Evolutionary conservation across 2,113 vertebrate genomes (phyloP).

Genomic region (Tyrannus savana): DNA sequence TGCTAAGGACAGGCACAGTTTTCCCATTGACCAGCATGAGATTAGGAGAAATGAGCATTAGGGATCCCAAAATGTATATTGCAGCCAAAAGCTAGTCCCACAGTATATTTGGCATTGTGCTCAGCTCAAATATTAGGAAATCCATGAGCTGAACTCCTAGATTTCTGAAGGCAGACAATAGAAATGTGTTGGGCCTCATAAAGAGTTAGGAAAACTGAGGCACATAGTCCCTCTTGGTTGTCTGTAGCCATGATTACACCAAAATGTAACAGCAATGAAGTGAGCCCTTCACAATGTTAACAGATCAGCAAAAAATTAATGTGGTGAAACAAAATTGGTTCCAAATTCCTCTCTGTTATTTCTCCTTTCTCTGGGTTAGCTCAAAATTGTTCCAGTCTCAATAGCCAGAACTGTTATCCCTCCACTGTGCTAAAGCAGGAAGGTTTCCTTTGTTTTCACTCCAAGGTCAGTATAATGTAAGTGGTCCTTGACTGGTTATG

Average conservation of each 20-base stretch:
- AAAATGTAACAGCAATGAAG: background rate
- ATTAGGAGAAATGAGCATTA: background rate
- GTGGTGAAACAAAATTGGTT: background rate
- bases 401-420: background rate
- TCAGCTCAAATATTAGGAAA: background rate
- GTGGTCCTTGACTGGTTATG: background rate
- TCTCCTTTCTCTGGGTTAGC: background rate
- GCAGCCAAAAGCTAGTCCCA: background rate
- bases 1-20: background rate
- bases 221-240: rapidly evolving
- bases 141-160: background rate
- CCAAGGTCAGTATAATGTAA: background rate
- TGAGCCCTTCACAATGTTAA: background rate
- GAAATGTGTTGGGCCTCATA: background rate
- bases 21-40: background rate
- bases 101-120: background rate
- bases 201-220: background rate
- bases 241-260: background rate
- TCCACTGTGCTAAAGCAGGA: background rate
- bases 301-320: background rate
- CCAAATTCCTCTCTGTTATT: background rate
- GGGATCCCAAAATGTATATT: background rate
- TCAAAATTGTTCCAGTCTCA: background rate
- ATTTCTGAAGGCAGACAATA: background rate
- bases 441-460: background rate